phyloP scores from a whole-genome alignment of 2,797 vertebrate genomes.

The Todus mexicanus region DNA sequence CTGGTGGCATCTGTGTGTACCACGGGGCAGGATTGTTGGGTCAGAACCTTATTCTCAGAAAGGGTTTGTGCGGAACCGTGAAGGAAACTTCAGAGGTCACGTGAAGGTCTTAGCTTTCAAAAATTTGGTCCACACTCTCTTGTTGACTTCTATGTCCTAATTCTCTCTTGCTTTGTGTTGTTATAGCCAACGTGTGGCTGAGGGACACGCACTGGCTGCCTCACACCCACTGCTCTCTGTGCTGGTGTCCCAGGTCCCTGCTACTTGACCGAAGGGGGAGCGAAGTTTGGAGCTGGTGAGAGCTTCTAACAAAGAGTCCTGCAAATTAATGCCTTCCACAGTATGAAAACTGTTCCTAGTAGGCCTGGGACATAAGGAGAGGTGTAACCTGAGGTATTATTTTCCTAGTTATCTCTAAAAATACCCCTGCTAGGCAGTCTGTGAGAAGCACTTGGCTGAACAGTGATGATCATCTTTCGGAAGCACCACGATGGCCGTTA shows the following conservation, averaged over 20 bases:
- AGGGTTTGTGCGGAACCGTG: background rate
- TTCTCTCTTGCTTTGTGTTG: background rate
- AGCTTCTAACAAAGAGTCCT: background rate
- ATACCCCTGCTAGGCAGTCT: background rate
- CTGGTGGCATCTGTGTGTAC: background rate
- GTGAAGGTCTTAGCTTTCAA: background rate
- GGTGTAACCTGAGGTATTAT: background rate
- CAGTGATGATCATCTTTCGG: background rate
- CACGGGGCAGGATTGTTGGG: background rate
- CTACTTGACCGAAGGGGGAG: background rate
- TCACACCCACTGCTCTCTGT: background rate
- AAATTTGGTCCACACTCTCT: background rate
- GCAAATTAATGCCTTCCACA: background rate
- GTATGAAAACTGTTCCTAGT: background rate
- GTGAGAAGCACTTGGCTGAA: background rate
- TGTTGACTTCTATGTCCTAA: background rate
- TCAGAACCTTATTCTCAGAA: background rate
- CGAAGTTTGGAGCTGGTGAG: background rate
- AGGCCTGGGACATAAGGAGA: background rate
- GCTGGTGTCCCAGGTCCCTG: background rate
- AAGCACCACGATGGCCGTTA: background rate
- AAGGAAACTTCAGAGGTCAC: background rate
- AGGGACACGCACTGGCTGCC: background rate
- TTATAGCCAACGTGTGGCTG: background rate
- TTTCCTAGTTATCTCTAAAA: background rate